Evolutionary conservation across 2,797 vertebrate genomes (phyloP), one percentile per base, ranked within the genome.

Genomic region (Hapalemur alaotrensis): DNA sequence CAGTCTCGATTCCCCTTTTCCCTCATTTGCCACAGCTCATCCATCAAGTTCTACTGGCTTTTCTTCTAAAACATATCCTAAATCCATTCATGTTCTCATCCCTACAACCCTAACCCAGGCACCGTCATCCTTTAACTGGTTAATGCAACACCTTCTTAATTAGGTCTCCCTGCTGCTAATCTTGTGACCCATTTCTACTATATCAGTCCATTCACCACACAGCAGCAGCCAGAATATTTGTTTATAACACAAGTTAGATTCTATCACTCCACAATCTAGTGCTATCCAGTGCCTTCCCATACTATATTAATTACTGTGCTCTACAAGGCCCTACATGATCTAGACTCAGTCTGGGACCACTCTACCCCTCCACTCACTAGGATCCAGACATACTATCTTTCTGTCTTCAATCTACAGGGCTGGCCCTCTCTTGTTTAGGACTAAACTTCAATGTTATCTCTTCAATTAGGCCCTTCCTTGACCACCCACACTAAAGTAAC

Each of bases 361-460:
- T 76, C 12, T 10, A 5, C 7, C 65, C 22, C 28, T 70, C 70
- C 11, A 2, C 35, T 46, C n/a, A 1, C 59, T 43, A 0, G 20
- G 38, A 79, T 4, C 35, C 12, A 20, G 20, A 38, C 54, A 23
- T 30, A 20, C 12, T 25, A 7, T 32, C 96, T 32, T 50, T 52
- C 54, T 86, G 1, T 70, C 80, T 43, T 50, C 38, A 30, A 2
- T 3, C 41, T 69, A 7, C 15, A 59, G 65, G 63, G 12, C 61
- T n/a, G 38, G 5, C 13, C 41, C 48, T 67, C 22, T 30, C 65
- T 69, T 30, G 4, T 72, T 63, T 46, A 28, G 32, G 7, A 30
- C 35, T 59, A 32, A 83, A 32, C 18, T 83, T 90, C 69, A 89
- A 76, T 38, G n/a, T 81, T 46, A 17, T 46, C 75, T 86, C 91